These are phyloP conservation scores for Pachliopta kotzebuea DNA, from an alignment of 2,888 invertebrate species.

Conservation along the genomic window DNA sequence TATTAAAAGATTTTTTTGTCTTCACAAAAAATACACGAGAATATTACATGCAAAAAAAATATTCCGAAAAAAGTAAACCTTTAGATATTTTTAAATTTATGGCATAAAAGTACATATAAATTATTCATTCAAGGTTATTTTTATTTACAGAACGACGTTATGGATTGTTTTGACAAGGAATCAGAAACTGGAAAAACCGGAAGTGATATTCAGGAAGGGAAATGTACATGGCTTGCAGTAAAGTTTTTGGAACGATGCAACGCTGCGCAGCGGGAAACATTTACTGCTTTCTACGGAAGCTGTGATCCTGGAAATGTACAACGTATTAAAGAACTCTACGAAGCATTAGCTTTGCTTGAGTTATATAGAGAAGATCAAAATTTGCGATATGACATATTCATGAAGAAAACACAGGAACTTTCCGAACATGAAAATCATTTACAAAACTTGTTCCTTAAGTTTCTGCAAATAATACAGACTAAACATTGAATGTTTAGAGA, in stretches of 20 bases:
- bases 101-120: too few relatives aligned
- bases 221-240: slow-evolving; percentile 95
- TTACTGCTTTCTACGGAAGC: slow-evolving; percentile 84
- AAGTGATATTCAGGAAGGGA: slow-evolving; percentile 84
- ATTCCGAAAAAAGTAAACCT: too few relatives aligned
- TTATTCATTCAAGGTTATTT: neutral
- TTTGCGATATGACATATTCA: slow-evolving; percentile 7
- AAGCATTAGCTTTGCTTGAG: slow-evolving; percentile 7
- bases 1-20: too few relatives aligned
- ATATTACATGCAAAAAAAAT: too few relatives aligned
- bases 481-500: neutral
- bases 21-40: too few relatives aligned
- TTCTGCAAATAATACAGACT: slow-evolving; percentile 3
- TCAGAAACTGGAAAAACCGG: slow-evolving; percentile 63
- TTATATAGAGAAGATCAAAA: slow-evolving; percentile 9
- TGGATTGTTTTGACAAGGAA: slow-evolving; percentile 93
- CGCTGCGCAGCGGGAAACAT: slow-evolving; percentile 82
- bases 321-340: slow-evolving; percentile 24
- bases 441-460: slow-evolving; percentile 5
- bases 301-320: slow-evolving; percentile 79
- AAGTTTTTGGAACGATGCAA: slow-evolving; percentile 86
- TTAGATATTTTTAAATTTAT: too few relatives aligned
- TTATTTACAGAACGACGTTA: slow-evolving; percentile 86
- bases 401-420: slow-evolving; percentile 8
- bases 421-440: neutral